These are phyloP conservation scores for Mesembrinibis cayennensis DNA, from an alignment of 2,113 vertebrate genomes.

Conservation along the genomic window DNA sequence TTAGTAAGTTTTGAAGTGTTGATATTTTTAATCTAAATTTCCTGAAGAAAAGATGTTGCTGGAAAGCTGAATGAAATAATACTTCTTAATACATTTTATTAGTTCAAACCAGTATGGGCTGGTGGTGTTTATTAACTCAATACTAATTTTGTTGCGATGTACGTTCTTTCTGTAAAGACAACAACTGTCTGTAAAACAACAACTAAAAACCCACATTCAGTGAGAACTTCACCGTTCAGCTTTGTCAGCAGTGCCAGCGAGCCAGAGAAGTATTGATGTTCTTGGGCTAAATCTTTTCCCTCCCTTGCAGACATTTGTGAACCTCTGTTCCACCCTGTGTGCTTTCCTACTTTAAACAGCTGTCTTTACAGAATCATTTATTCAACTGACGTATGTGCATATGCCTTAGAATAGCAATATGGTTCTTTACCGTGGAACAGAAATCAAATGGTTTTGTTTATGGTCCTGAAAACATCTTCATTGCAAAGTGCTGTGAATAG, in stretches of 20 bases:
- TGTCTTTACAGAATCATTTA: not conserved
- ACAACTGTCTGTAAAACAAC: not conserved
- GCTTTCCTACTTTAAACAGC: not conserved
- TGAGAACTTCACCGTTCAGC: not conserved
- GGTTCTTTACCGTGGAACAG: not conserved
- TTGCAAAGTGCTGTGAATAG: not conserved
- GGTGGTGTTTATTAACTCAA: not conserved
- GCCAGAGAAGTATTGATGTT: not conserved
- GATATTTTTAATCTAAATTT: not conserved
- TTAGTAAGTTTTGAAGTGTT: not conserved
- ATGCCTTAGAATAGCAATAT: not conserved
- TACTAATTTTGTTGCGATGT: not conserved
- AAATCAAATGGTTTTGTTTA: not conserved
- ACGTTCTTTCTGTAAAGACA: not conserved
- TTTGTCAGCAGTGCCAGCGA: not conserved
- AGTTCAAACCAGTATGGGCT: not conserved
- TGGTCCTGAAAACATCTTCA: not conserved
- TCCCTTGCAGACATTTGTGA: not conserved
- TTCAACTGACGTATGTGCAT: not conserved
- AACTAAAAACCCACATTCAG: not conserved
- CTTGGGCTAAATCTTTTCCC: not conserved
- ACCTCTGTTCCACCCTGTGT: not conserved
- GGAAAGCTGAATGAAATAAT: not conserved
- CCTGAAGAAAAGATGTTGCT: not conserved
- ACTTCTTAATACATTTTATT: not conserved